These are phyloP conservation scores for Geothlypis trichas DNA, from an alignment of 2,113 vertebrate species.

Conservation along the genomic window DNA sequence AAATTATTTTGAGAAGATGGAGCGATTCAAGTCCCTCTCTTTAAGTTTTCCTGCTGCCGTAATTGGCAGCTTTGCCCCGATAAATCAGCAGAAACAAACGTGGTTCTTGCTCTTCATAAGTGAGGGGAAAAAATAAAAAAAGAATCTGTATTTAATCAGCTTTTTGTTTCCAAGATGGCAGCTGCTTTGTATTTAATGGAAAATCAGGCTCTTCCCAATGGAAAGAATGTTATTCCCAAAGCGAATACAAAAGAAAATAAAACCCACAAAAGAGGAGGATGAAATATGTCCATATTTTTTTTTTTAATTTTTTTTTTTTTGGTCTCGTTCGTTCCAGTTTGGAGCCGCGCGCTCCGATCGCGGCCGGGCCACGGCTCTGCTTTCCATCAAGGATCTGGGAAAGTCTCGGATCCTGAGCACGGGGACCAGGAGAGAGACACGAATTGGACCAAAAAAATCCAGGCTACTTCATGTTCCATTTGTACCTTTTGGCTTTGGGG, in stretches of 20 bases:
- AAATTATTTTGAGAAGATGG: background rate
- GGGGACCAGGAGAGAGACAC: background rate
- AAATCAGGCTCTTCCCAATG: constrained; percentile 63
- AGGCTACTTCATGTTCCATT: rapidly evolving
- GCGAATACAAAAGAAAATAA: constrained; percentile 50
- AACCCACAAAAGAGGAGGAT: constrained; percentile 51
- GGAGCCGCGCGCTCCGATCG: background rate
- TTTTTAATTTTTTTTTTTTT: background rate
- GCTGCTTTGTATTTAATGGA: constrained; percentile 71
- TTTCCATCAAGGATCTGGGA: background rate
- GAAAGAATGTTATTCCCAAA: constrained; percentile 69
- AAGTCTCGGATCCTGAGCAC: background rate
- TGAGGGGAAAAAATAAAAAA: background rate
- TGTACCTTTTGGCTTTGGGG: rapidly evolving
- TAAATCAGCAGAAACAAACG: constrained; percentile 4
- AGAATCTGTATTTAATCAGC: constrained; percentile 46
- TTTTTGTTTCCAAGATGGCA: constrained; percentile 69
- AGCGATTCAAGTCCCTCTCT: background rate
- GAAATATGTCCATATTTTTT: background rate
- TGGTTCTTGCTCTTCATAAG: background rate
- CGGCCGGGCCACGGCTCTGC: background rate
- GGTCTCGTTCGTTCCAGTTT: background rate
- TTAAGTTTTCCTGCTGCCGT: background rate
- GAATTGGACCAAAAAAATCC: rapidly evolving
- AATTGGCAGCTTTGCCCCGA: constrained; percentile 9